Percentiles rank a stretch among this genome's conserved stretches.
Evolutionary conservation across 2,888 invertebrate species (phyloP).

Genomic region (Omphaloscelis lunosa): DNA sequence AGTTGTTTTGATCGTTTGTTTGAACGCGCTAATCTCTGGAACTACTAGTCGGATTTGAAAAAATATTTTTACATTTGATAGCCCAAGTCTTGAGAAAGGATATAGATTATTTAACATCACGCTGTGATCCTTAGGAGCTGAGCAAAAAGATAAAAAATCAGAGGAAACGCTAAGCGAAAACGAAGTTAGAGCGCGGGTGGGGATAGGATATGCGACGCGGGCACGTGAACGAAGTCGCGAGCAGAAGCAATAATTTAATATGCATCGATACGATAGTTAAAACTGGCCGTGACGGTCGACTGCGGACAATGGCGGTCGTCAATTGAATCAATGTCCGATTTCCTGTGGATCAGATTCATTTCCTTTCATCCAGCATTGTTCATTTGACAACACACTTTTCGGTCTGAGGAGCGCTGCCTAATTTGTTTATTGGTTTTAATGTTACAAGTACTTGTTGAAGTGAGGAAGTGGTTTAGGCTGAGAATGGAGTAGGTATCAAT

Average conservation of each 20-base stretch:
- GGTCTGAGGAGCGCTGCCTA: constrained; percentile 75
- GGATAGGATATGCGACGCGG: too few relatives aligned
- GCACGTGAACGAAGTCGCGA: too few relatives aligned
- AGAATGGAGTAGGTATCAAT: not conserved
- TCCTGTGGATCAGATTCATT: constrained; percentile 89
- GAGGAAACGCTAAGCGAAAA: too few relatives aligned
- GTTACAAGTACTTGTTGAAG: constrained; percentile 67
- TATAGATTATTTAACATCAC: too few relatives aligned
- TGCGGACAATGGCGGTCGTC: constrained; percentile 79
- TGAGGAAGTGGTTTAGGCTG: constrained; percentile 3
- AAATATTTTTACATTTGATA: too few relatives aligned
- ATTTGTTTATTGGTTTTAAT: constrained; percentile 85
- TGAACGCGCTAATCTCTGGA: too few relatives aligned
- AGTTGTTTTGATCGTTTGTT: too few relatives aligned
- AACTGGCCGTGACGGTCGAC: constrained; percentile 79
- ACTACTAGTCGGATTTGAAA: too few relatives aligned
- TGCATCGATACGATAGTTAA: constrained; percentile 70
- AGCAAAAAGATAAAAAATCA: too few relatives aligned
- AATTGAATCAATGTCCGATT: constrained; percentile 90
- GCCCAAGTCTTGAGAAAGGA: too few relatives aligned
- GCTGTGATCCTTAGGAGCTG: too few relatives aligned
- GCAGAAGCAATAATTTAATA: constrained; percentile 47
- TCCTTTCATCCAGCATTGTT: constrained; percentile 86
- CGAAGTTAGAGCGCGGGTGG: too few relatives aligned
- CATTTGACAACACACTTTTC: constrained; percentile 86